These are phyloP conservation scores for Empidonax alnorum DNA, from an alignment of 2,113 vertebrate genomes.

Conservation along the genomic window DNA sequence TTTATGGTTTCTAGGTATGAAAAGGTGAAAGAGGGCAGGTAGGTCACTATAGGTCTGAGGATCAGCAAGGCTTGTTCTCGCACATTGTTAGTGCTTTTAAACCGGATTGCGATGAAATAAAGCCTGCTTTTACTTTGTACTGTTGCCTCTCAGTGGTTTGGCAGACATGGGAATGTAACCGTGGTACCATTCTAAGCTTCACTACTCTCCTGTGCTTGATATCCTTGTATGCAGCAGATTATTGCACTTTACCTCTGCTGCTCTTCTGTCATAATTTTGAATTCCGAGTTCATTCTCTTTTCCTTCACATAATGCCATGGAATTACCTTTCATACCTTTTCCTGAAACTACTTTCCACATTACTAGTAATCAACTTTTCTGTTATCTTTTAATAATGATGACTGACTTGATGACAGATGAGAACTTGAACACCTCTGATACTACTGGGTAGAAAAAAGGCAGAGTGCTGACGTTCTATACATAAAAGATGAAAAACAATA, in stretches of 20 bases:
- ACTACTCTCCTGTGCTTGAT: neutral
- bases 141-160: neutral
- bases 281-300: constrained; percentile 9
- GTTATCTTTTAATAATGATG: constrained; percentile 14
- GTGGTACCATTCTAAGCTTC: neutral
- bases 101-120: neutral
- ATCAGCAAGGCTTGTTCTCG: neutral
- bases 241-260: neutral
- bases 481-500: constrained; percentile 1
- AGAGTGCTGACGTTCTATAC: neutral
- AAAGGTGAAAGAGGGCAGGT: neutral
- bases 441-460: neutral
- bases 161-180: neutral
- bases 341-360: constrained; percentile 8
- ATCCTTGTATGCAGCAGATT: neutral
- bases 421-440: neutral
- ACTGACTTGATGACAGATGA: neutral
- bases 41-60: neutral
- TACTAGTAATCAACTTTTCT: constrained; percentile 29
- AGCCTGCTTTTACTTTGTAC: neutral
- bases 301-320: neutral
- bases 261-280: neutral
- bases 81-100: neutral
- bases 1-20: neutral
- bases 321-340: neutral